These are phyloP conservation scores for Acanthosepion esculentum DNA, from an alignment of 2,888 invertebrate species.

Conservation along the genomic window DNA sequence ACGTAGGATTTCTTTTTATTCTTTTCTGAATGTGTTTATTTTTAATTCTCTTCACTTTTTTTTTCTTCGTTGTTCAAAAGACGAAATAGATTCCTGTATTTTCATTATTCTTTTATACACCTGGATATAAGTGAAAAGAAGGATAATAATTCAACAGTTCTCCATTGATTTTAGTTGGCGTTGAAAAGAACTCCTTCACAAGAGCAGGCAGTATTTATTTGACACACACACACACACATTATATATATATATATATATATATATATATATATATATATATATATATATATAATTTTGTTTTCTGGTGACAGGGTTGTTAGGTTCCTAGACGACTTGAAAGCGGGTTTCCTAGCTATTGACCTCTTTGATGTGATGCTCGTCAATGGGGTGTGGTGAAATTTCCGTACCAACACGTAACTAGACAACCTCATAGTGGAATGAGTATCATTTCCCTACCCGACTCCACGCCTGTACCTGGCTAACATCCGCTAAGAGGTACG, in stretches of 20 bases:
- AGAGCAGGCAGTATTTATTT: not conserved
- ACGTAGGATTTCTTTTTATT: not conserved
- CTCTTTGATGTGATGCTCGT: slow-evolving; percentile 7
- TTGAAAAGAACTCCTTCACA: not conserved
- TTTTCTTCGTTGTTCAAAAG: not conserved
- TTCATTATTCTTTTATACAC: not conserved
- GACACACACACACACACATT: not conserved
- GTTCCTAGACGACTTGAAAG: not conserved
- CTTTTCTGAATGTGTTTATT: not conserved
- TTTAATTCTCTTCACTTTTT: not conserved
- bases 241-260: not conserved
- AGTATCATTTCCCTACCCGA: not conserved
- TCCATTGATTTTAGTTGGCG: not conserved
- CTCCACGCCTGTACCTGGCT: not conserved
- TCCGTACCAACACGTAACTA: not conserved
- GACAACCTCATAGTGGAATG: not conserved
- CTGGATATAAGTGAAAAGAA: not conserved
- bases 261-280: not conserved
- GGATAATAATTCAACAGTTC: not conserved
- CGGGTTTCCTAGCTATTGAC: not conserved
- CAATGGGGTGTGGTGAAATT: not conserved
- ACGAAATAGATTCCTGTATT: not conserved
- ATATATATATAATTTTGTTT: not conserved
- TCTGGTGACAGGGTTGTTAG: not conserved
- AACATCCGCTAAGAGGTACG: not conserved